Evolutionary conservation across 2,113 vertebrate species (phyloP).

Genomic region (Hylia prasina): DNA sequence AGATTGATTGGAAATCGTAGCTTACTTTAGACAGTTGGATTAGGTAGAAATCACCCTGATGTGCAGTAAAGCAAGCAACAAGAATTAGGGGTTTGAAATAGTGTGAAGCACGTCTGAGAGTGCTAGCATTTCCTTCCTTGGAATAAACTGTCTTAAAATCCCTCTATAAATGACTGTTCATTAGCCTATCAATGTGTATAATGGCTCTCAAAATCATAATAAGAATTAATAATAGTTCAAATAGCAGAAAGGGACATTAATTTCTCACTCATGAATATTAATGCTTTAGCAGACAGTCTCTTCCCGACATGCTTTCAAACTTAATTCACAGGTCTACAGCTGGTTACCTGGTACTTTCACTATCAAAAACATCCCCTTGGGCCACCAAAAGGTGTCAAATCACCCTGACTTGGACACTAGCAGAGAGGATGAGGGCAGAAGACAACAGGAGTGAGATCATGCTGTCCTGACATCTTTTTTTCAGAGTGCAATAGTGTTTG

Average conservation of each 20-base stretch:
- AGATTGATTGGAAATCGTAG: conserved; percentile 7
- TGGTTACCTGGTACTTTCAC: not conserved
- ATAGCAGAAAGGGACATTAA: conserved; percentile 63
- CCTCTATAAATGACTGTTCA: conserved; percentile 63
- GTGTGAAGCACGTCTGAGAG: not conserved
- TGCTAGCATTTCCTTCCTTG: conserved; percentile 41
- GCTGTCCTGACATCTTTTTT: not conserved
- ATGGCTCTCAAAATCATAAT: conserved; percentile 67
- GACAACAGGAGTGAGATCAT: not conserved
- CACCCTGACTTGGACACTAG: not conserved
- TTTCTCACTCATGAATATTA: conserved; percentile 63
- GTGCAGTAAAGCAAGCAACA: conserved; percentile 33
- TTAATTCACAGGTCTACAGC: not conserved
- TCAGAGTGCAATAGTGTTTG: not conserved
- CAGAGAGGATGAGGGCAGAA: not conserved
- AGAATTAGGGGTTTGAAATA: conserved; percentile 26
- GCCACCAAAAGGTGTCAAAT: not conserved
- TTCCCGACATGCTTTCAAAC: conserved; percentile 18
- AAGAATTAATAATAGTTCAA: conserved; percentile 72
- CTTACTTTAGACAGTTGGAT: conserved; percentile 29
- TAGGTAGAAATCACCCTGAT: conserved; percentile 52
- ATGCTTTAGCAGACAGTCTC: not conserved
- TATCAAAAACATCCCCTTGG: not conserved
- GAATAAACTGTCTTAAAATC: conserved; percentile 66
- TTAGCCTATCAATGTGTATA: conserved; percentile 62